Evolutionary conservation across 2,888 invertebrate species (phyloP), one percentile per base, ranked within the genome.

Genomic region (Parnassius smintheus): DNA sequence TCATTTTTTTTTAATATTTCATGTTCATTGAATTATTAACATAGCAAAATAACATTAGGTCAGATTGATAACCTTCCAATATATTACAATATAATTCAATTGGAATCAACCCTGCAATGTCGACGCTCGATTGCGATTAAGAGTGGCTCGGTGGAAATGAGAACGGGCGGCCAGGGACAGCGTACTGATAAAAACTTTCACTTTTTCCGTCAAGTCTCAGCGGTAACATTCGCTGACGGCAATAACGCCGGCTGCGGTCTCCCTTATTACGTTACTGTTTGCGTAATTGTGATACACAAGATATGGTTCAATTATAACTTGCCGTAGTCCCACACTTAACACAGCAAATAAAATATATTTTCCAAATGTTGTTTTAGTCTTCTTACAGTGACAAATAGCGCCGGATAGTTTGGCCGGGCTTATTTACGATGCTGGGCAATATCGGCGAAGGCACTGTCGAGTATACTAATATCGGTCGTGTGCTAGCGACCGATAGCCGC

Each of bases 121-220:
- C 73, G 65, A 58, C 70, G 62, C 65, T 73, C 79, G 87, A 87
- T 88, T 80, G 83, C 78, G 83, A 87, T 89, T 88, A 85, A 82
- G 81, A 81, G 82, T 81, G 76, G 78, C 78, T 77, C 79, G 78
- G 81, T 83, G 83, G 82, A 88, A 88, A 89, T 86, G 85, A 85
- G 80, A 85, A 87, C 85, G 84, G 79, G 77, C 80, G 81, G 76
- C 84, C 78, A 72, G 86, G 89, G 87, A 87, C 81, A 75, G 75
- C 66, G 73, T 73, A 68, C 78, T 83, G 88, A 89, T 89, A 90
- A 90, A 90, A 91, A 90, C 88, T 89, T 90, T 89, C 85, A 86
- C 88, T 88, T 88, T 86, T 87, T 83, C 85, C 81, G 82, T 81
- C 83, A 81, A 84, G 80, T 81, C 85, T 84, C 84, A 66, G 76